These are phyloP conservation scores for Caenorhabditis sp. DNA, from an alignment of 2,888 invertebrate genomes.

Conservation along the genomic window DNA sequence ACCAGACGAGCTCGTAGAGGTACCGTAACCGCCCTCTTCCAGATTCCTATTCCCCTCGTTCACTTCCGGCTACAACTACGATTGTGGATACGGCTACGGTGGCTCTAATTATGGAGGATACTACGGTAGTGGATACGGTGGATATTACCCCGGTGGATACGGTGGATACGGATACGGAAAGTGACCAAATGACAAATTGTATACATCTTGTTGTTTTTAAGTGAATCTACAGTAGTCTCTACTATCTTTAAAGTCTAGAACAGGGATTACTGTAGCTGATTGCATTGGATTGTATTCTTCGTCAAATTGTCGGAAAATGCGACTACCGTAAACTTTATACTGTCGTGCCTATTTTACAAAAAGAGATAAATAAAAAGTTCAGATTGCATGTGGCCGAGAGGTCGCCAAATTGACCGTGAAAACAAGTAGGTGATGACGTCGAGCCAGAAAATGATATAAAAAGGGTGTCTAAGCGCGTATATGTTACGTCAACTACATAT, in stretches of 20 bases:
- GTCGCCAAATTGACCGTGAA: constrained; percentile 27
- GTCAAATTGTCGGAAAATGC: background rate
- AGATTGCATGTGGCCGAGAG: background rate
- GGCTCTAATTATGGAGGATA: background rate
- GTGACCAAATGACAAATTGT: background rate
- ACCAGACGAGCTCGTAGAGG: too few relatives aligned
- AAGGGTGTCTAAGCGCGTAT: background rate
- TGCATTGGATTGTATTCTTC: too few relatives aligned
- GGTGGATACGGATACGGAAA: constrained; percentile 10
- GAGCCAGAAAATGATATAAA: constrained; percentile 27
- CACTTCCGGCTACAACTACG: constrained; percentile 1
- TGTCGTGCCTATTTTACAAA: too few relatives aligned
- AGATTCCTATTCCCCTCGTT: constrained; percentile 9
- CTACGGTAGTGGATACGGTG: constrained; percentile 24
- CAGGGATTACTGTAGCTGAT: too few relatives aligned
- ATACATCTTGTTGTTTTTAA: too few relatives aligned
- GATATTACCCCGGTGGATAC: too few relatives aligned
- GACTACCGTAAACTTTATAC: too few relatives aligned
- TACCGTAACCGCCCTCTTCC: background rate
- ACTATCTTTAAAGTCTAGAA: too few relatives aligned
- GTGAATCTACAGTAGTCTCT: too few relatives aligned
- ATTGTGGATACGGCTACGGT: constrained; percentile 28
- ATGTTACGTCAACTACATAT: too few relatives aligned
- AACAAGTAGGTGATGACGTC: constrained; percentile 2
- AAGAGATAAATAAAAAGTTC: too few relatives aligned